Base-by-base conservation (phyloP, 2,797 vertebrate species). In the Macroramphosus scolopax region DNA sequence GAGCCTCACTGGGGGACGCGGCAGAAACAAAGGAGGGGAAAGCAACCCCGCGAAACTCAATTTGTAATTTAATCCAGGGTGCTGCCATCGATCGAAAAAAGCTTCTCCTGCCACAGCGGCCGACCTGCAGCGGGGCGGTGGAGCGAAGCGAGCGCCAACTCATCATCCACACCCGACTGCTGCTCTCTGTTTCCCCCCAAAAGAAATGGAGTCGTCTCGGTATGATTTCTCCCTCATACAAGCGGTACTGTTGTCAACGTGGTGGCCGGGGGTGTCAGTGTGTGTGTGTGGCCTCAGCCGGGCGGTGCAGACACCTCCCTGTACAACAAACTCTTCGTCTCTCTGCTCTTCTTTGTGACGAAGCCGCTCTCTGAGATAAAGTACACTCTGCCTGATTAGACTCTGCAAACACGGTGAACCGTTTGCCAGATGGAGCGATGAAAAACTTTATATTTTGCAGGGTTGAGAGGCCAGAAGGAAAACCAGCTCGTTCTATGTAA, bases 1-100 rank as follows among this genome's bases (percentile, higher is more conserved):
- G 82, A 87, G 81, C 64, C 82, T 80, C 79, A 24, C 48, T 76
- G 74, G 69, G 82, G 79, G 73, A 72, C 83, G 73, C 75, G 67
- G 60, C 51, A 64, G 75, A 76, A 78, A 76, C 72, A 77, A 78
- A 75, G 60, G 77, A 72, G 72, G 66, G 61, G 46, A 77, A 82
- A 77, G 75, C 81, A 83, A 63, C 74, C 44, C 63, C 42, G 57
- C 75, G 70, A 82, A 87, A 89, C 84, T 88, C 76, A 81, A 88
- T 89, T 88, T 88, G 88, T 84, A 87, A 89, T 82, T 72, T 72
- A 87, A 90, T 81, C 83, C 84, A 52, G 69, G 67, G 77, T 68
- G 77, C 72, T 71, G 74, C 76, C 71, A 87, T 88, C 72, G 80
- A 86, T 87, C 62, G 63, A 72, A 78, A 22, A n/a, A n/a, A 81